These are phyloP conservation scores for Desmophyllum pertusum DNA, from an alignment of 92 coral and sea anemone species.

Conservation along the genomic window DNA sequence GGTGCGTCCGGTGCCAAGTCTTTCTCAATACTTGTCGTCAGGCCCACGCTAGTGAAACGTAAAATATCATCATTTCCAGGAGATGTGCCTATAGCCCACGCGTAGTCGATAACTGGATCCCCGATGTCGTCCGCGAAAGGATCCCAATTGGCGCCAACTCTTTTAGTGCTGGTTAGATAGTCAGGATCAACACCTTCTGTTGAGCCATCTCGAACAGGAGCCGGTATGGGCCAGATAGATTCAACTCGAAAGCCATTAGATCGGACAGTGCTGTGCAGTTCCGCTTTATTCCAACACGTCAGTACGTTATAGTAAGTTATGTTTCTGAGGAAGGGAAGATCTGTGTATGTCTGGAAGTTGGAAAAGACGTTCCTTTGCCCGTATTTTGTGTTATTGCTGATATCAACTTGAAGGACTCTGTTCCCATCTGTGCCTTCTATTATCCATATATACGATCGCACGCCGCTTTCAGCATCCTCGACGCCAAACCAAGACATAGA, in stretches of 20 bases:
- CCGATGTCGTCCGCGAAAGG: slow-evolving; percentile 67
- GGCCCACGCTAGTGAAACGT: slow-evolving; percentile 78
- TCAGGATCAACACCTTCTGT: slow-evolving; percentile 51
- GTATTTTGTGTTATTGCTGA: slow-evolving; percentile 28
- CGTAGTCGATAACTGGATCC: slow-evolving; percentile 87
- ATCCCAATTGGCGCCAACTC: slow-evolving; percentile 88
- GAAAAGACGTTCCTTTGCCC: slow-evolving; percentile 59
- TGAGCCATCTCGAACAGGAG: slow-evolving; percentile 73
- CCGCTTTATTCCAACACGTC: slow-evolving; percentile 81
- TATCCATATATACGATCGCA: slow-evolving; percentile 73
- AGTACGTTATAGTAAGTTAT: slow-evolving; percentile 64
- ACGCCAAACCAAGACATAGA: slow-evolving; percentile 89
- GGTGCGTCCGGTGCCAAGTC: slow-evolving; percentile 72
- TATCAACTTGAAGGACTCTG: slow-evolving; percentile 25
- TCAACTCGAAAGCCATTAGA: slow-evolving; percentile 91
- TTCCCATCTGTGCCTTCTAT: slow-evolving; percentile 52
- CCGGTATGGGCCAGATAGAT: slow-evolving; percentile 87
- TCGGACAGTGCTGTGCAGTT: slow-evolving; percentile 46
- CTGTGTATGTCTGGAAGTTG: slow-evolving; percentile 50
- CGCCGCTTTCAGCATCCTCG: slow-evolving; percentile 81
- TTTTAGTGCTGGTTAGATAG: slow-evolving; percentile 69
- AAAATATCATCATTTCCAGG: slow-evolving; percentile 68
- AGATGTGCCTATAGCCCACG: slow-evolving; percentile 88
- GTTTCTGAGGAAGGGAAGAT: slow-evolving; percentile 37
- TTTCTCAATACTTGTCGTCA: slow-evolving; percentile 56